Evolutionary conservation across 1,140 invertebrate species (phyloP).

Genomic region (Ephestia elutella): DNA sequence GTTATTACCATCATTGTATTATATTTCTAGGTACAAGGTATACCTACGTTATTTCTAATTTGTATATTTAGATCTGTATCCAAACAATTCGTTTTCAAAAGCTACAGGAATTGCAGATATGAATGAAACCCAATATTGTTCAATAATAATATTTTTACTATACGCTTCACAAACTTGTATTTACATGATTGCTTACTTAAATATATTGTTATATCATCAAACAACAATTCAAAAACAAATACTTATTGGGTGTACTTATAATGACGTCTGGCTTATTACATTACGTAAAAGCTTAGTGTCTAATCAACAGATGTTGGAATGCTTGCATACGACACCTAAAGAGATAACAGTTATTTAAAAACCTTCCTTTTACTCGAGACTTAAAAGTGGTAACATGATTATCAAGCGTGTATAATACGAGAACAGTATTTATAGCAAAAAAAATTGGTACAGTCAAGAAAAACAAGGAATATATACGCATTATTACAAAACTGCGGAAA

Average conservation of each 20-base stretch:
- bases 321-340: conserved; percentile 25
- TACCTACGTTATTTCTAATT: too few relatives aligned
- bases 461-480: too few relatives aligned
- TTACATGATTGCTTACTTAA: conserved; percentile 68
- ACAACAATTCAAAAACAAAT: conserved; percentile 61
- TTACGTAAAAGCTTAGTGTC: not conserved
- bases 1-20: too few relatives aligned
- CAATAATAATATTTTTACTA: conserved; percentile 61
- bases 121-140: conserved; percentile 14
- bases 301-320: conserved; percentile 28
- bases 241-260: conserved; percentile 56
- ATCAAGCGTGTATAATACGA: not conserved
- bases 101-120: not conserved
- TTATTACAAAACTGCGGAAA: too few relatives aligned
- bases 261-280: conserved; percentile 20
- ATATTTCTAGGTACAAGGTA: too few relatives aligned
- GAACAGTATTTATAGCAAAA: not conserved
- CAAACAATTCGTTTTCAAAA: not conserved
- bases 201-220: conserved; percentile 53
- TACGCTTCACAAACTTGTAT: conserved; percentile 67
- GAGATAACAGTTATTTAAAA: not conserved
- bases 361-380: not conserved
- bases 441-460: not conserved
- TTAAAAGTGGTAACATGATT: not conserved
- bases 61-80: too few relatives aligned